These are phyloP conservation scores for Agrotis exclamationis DNA, from an alignment of 2,888 invertebrate species.

Conservation along the genomic window DNA sequence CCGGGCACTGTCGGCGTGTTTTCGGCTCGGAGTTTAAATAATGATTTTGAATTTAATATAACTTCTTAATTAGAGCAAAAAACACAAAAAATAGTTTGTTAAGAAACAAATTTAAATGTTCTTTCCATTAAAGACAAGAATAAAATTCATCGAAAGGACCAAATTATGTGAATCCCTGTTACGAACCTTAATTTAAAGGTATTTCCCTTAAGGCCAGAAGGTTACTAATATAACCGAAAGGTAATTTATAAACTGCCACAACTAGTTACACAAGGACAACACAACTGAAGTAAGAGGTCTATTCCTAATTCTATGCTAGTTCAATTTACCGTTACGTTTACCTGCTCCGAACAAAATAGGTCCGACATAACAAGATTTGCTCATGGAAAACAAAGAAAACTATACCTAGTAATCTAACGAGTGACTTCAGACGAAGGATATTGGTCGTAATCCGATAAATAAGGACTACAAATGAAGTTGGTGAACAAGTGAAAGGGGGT, in stretches of 20 bases:
- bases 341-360: not conserved
- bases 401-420: not conserved
- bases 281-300: not conserved
- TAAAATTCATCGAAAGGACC: too few species aligned
- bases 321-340: not conserved
- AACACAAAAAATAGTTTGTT: too few species aligned
- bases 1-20: too few species aligned
- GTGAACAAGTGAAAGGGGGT: not conserved
- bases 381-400: not conserved
- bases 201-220: not conserved
- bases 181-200: not conserved
- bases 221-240: not conserved
- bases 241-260: not conserved
- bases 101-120: too few species aligned
- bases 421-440: not conserved
- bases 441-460: not conserved
- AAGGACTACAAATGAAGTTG: not conserved
- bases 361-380: conserved; percentile 6
- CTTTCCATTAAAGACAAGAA: too few species aligned
- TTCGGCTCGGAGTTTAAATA: too few species aligned
- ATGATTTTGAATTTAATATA: too few species aligned
- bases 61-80: too few species aligned
- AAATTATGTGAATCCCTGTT: not conserved
- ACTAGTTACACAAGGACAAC: not conserved
- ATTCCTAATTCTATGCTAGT: not conserved